Percentiles rank a stretch among this genome's conserved stretches.
phyloP scores from a whole-genome alignment of 2,113 vertebrate genomes.

The Tragelaphus buxtoni region DNA sequence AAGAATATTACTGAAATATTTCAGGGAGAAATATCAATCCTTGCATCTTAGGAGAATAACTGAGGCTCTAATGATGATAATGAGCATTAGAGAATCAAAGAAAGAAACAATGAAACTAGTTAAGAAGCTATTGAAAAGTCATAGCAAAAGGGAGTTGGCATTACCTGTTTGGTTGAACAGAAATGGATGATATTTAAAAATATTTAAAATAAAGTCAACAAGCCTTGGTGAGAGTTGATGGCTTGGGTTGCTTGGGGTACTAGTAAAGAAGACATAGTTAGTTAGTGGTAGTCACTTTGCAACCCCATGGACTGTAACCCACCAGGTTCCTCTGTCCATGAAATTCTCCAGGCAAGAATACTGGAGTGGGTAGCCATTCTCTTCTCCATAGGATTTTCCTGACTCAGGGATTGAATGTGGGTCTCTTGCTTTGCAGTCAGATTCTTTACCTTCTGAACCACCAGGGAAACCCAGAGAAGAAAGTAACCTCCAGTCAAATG shows the following conservation, averaged over 20 bases:
- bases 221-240: background rate
- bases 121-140: background rate
- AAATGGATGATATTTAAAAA: background rate
- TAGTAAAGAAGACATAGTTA: background rate
- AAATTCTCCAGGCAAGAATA: background rate
- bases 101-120: background rate
- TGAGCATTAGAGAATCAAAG: background rate
- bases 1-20: background rate
- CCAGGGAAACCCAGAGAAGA: background rate
- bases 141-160: background rate
- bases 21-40: background rate
- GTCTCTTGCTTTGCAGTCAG: background rate
- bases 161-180: background rate
- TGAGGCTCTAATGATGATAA: background rate
- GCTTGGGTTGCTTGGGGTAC: background rate
- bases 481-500: background rate
- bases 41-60: background rate
- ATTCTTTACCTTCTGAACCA: background rate
- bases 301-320: background rate
- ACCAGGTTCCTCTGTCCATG: background rate
- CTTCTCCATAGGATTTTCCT: background rate
- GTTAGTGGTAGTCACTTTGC: background rate
- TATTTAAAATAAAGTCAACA: background rate
- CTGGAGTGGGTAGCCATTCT: background rate
- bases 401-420: background rate